A percentile compares a stretch with the other conserved stretches of the same genome.
Evolutionary conservation across 2,888 invertebrate species (phyloP).

Genomic region (Zygaena filipendulae): DNA sequence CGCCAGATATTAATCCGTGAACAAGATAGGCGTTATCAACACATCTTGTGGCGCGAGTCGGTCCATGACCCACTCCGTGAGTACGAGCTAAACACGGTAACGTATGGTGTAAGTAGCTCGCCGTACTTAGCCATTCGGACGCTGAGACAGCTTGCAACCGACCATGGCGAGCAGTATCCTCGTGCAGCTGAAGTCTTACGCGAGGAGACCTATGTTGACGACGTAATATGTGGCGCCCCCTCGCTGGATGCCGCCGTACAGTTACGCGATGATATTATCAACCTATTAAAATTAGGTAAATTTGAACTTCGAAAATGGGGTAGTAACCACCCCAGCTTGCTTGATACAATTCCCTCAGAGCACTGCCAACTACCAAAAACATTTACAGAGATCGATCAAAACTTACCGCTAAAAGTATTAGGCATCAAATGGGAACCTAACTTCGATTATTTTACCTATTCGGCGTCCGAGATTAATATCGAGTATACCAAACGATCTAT

Average conservation of each 20-base stretch:
- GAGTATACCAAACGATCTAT: background rate
- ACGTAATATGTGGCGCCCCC: conserved; percentile 6
- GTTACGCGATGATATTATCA: background rate
- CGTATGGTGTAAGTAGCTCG: conserved; percentile 17
- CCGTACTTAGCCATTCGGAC: conserved; percentile 11
- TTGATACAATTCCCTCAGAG: background rate
- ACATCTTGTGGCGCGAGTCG: conserved; percentile 17
- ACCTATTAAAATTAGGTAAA: background rate
- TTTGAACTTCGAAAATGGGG: conserved; percentile 5
- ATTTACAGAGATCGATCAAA: background rate
- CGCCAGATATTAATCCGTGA: conserved; percentile 13
- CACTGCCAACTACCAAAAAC: conserved; percentile 2
- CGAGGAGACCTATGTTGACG: conserved; percentile 10
- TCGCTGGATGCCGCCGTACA: background rate
- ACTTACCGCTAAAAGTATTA: conserved; percentile 1
- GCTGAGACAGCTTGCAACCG: conserved; percentile 6
- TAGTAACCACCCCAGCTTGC: conserved; percentile 1
- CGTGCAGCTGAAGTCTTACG: conserved; percentile 6
- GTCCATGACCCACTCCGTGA: conserved; percentile 13
- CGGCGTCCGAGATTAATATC: too few species aligned
- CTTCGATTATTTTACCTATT: conserved; percentile 1
- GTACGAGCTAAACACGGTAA: conserved; percentile 16
- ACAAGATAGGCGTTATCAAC: conserved; percentile 15
- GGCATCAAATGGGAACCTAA: conserved; percentile 2
- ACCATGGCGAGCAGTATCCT: conserved; percentile 1